Percentiles rank a stretch among this genome's conserved stretches.
phyloP scores from a whole-genome alignment of 2,797 vertebrate species.

The Gallirallus australis region DNA sequence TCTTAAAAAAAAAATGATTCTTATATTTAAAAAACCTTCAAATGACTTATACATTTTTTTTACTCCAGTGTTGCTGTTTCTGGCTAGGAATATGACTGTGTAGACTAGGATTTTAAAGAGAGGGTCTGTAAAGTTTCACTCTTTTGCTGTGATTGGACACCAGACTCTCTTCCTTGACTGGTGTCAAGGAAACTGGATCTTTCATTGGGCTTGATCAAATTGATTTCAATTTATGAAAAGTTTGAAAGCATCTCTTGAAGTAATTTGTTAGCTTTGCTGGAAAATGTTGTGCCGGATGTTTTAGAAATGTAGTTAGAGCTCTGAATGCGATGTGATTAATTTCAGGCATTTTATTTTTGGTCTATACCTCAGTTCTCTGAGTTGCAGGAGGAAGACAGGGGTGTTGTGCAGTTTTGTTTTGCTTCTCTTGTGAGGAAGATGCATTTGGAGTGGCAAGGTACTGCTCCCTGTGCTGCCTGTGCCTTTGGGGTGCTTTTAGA shows the following conservation, averaged over 20 bases:
- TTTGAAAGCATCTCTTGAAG: background rate
- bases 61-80: background rate
- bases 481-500: background rate
- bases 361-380: background rate
- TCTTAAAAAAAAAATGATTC: background rate
- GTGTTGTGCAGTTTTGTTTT: background rate
- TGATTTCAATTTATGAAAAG: background rate
- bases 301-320: background rate
- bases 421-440: background rate
- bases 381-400: background rate
- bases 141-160: background rate
- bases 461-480: background rate
- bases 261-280: background rate
- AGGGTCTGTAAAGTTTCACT: background rate
- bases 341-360: background rate
- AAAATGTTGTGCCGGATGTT: background rate
- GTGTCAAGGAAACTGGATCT: background rate
- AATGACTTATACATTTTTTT: background rate
- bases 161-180: background rate
- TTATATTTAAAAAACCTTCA: background rate
- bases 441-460: accelerated
- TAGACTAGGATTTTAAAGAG: conserved; percentile 11
- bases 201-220: background rate
- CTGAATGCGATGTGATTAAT: background rate
- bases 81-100: background rate